Evolutionary conservation across 2,888 invertebrate species (phyloP).

Genomic region (Dryococelus australis): DNA sequence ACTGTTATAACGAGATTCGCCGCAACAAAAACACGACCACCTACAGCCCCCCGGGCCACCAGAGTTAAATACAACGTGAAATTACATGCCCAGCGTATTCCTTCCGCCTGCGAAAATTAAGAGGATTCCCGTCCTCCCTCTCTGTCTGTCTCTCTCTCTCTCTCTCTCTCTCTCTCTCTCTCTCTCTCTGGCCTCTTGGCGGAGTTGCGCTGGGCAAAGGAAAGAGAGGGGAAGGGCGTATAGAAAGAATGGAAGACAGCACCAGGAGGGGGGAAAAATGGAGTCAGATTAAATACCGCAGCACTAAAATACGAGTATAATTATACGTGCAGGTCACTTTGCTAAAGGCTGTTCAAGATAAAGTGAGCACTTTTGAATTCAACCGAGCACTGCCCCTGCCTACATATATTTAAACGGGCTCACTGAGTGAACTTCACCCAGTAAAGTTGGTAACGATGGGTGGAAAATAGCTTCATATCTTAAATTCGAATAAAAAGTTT

Average conservation of each 20-base stretch:
- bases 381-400: too few relatives aligned
- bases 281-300: background rate
- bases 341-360: too few relatives aligned
- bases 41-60: background rate
- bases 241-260: background rate
- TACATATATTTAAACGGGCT: too few relatives aligned
- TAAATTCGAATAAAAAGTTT: too few relatives aligned
- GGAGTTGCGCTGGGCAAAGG: background rate
- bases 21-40: conserved; percentile 16
- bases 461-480: too few relatives aligned
- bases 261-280: background rate
- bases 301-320: background rate
- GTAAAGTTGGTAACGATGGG: too few relatives aligned
- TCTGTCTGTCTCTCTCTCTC: background rate
- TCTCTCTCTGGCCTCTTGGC: background rate
- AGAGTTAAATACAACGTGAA: conserved; percentile 8
- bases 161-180: background rate
- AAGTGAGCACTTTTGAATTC: too few relatives aligned
- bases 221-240: background rate
- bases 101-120: conserved; percentile 6
- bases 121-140: background rate
- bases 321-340: background rate
- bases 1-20: conserved; percentile 12
- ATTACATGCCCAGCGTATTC: background rate
- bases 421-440: too few relatives aligned